Evolutionary conservation across 2,888 invertebrate genomes (phyloP), one percentile per base, ranked within the genome.

Genomic region (Hipparchia sbordonii): DNA sequence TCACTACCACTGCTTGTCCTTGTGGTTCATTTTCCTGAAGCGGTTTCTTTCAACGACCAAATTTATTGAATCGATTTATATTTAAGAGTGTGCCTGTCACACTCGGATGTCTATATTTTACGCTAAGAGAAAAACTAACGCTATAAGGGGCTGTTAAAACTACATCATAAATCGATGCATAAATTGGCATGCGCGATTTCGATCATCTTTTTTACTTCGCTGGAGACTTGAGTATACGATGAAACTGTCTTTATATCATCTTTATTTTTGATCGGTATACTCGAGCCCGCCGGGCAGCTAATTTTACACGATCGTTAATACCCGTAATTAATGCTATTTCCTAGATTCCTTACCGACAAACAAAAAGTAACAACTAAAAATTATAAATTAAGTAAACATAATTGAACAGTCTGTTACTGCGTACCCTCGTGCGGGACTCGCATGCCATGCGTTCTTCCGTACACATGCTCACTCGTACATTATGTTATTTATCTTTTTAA

Each of bases 371-470:
- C 63, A 71, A 74, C 69, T 70, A 73, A 74, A 77, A 77, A 62
- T 61, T 77, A 77, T 59, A 66, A 61, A 60, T 51, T 6, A 78
- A 78, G 73, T 67, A 73, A 76, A 77, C 71, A 70, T 75, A 78
- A 76, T 61, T 72, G 60, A 76, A 75, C 73, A 77, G 78, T 79
- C 79, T 79, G 79, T 79, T 73, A 76, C 75, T 59, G 60, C 70
- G 70, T 72, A 69, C 68, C 70, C 72, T 62, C 72, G 60, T 72
- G 74, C 72, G 71, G 72, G 73, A 72, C 57, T 72, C 12, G 62
- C 77, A 73, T 77, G 77, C 77, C 74, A 72, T 73, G 76, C 73
- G 52, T 56, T 13, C 59, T 61, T 61, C 66, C 46, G 48, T 56
- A 71, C 62, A 39, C 75, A 72, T 74, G 75, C 72, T 63, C 39